A percentile compares a stretch with the other conserved stretches of the same genome.
phyloP scores from a whole-genome alignment of 1,140 invertebrate genomes.

The Papilio aristodemus region DNA sequence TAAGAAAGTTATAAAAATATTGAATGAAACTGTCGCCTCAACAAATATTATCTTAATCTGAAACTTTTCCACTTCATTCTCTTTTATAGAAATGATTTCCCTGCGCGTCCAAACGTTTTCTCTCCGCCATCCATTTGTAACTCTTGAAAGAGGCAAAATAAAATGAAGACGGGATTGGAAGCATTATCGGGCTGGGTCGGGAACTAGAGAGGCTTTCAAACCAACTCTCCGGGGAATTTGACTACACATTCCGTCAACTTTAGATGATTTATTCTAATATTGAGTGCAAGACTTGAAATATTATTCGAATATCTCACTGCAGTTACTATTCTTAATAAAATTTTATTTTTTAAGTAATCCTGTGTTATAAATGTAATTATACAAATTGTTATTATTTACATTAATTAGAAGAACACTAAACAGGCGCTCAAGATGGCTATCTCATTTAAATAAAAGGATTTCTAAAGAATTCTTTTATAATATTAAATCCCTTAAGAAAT shows the following conservation, averaged over 20 bases:
- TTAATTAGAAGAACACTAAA: too few relatives aligned
- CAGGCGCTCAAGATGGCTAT: neutral
- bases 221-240: slow-evolving; percentile 43
- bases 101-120: slow-evolving; percentile 39
- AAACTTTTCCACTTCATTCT: slow-evolving; percentile 31
- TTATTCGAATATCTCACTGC: neutral
- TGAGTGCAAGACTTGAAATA: neutral
- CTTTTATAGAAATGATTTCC: slow-evolving; percentile 41
- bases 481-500: slow-evolving; percentile 38
- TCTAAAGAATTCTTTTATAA: slow-evolving; percentile 30
- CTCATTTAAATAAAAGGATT: slow-evolving; percentile 19
- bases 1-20: too few relatives aligned
- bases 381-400: too few relatives aligned
- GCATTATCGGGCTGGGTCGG: slow-evolving; percentile 54
- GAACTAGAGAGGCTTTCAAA: slow-evolving; percentile 53
- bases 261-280: slow-evolving; percentile 19
- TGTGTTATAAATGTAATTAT: too few relatives aligned
- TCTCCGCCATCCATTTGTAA: slow-evolving; percentile 43
- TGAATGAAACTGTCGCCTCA: slow-evolving; percentile 12
- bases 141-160: slow-evolving; percentile 51
- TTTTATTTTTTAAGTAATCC: too few relatives aligned
- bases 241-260: slow-evolving; percentile 42
- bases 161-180: slow-evolving; percentile 43
- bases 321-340: too few relatives aligned
- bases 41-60: slow-evolving; percentile 29